A percentile compares a stretch with the other conserved stretches of the same genome.
Conservation (phyloP, 2,888 invertebrate genomes). For the Microchrysa polita region DNA sequence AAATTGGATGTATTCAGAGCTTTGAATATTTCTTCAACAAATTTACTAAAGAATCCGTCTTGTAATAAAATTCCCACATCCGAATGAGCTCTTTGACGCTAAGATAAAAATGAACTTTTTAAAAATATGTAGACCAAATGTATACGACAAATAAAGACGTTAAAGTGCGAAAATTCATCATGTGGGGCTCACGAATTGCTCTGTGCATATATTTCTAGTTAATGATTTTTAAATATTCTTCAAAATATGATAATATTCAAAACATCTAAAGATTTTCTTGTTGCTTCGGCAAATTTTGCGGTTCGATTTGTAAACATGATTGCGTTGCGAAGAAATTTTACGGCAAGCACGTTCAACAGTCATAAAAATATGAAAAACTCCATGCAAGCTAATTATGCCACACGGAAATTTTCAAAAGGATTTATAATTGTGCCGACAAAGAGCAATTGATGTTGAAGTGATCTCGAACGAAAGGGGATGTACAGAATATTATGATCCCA, state of each 20-base stretch:
- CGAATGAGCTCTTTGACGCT: neutral
- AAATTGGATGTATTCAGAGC: no score
- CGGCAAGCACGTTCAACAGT: slow-evolving; percentile 30
- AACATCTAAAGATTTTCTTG: neutral
- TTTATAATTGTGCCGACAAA: slow-evolving; percentile 41
- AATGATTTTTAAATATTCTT: neutral
- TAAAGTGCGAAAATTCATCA: slow-evolving; percentile 18
- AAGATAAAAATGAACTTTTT: neutral
- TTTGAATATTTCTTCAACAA: no score
- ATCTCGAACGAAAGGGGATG: neutral
- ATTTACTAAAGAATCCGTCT: no score
- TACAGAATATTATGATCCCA: neutral
- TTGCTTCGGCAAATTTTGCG: neutral
- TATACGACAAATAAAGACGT: slow-evolving; percentile 36
- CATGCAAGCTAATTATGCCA: slow-evolving; percentile 42
- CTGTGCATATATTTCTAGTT: no score
- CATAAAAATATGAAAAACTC: slow-evolving; percentile 28
- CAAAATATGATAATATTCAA: neutral
- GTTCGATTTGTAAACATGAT: slow-evolving; percentile 12
- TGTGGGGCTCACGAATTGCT: neutral
- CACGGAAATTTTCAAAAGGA: slow-evolving; percentile 30
- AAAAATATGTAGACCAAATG: neutral
- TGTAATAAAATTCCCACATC: neutral
- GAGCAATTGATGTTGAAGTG: slow-evolving; percentile 35
- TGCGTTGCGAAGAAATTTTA: slow-evolving; percentile 6